Base-by-base conservation (phyloP, 2,888 invertebrate genomes). In the Leucophora obtusa region DNA sequence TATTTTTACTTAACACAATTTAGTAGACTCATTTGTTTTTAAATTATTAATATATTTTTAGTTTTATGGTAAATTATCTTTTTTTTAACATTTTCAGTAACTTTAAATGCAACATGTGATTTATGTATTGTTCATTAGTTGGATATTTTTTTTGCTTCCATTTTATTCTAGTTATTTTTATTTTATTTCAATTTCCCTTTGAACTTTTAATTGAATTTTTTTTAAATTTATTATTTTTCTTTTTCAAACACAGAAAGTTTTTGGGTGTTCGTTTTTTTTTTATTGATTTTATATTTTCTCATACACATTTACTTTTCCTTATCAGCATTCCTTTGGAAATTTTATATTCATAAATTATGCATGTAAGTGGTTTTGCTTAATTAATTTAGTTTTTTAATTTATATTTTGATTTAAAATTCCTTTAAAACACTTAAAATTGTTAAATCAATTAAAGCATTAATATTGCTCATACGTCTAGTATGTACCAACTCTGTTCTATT, bases 311-410 rank as follows among this genome's bases (percentile, higher is more conserved):
- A 21, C n/a, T 28, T 38, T n/a, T 18, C 10, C n/a, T 7, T 8
- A 51, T 69, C 15, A n/a, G 43, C 43, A 11, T n/a, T 47, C 50
- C n/a, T 7, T 33, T 51, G 35, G 28, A 56, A 58, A 50, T 70
- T 63, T 18, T 28, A 21, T 63, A 65, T 63, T 76, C 38, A 76
- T 76, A 70, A 65, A 70, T 76, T 70, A 76, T 58, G 54, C 51
- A 8, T 35, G 43, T 50, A 51, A 76, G 38, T 63, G 53, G 51
- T 70, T 76, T 70, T 70, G 15, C 33, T 43, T 76, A 76, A 76
- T 76, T 76, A 76, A 70, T 70, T 65, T 51, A 70, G 47, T 70
- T 70, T 43, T 76, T 38, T 15, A 58, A 50, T 69, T 56, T 63
- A 56, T 75, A 51, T 65, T 56, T 38, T 58, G 43, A 24, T 47